These are phyloP conservation scores for Zaprionus africanus DNA, from an alignment of 1,140 invertebrate species.

Conservation along the genomic window DNA sequence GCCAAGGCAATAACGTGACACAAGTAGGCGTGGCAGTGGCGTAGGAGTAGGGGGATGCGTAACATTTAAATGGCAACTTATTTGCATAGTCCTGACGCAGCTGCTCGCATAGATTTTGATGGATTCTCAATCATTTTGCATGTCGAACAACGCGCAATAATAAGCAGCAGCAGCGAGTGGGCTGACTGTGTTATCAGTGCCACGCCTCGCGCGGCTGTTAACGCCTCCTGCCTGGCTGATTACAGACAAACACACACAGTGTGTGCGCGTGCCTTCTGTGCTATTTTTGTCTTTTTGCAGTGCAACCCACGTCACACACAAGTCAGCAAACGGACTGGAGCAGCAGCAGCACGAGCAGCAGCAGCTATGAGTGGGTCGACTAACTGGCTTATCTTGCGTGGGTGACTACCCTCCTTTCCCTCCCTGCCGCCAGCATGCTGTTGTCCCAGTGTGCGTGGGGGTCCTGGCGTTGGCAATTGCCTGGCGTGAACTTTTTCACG, in stretches of 20 bases:
- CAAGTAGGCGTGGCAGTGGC: constrained; percentile 10
- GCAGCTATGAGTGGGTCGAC: constrained; percentile 29
- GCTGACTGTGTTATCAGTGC: constrained; percentile 39
- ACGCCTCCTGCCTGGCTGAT: constrained; percentile 33
- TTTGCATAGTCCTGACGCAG: constrained; percentile 51
- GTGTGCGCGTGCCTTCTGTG: constrained; percentile 2
- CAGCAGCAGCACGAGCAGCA: constrained; percentile 20
- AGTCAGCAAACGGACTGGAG: not conserved
- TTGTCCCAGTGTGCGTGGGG: constrained; percentile 17
- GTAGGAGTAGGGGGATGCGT: not conserved
- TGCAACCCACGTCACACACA: constrained; percentile 1
- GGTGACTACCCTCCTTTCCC: not conserved
- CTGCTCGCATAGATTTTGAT: constrained; percentile 42
- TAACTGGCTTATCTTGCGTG: constrained; percentile 36
- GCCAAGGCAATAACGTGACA: constrained; percentile 59
- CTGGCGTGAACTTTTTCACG: constrained; percentile 39
- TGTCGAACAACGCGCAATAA: constrained; percentile 47
- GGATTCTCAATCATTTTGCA: constrained; percentile 59
- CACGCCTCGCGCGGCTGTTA: constrained; percentile 27
- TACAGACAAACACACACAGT: constrained; percentile 9
- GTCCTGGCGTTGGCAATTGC: constrained; percentile 18
- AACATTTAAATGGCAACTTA: constrained; percentile 55
- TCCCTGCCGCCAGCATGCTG: not conserved
- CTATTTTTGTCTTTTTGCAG: constrained; percentile 15
- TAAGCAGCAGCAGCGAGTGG: constrained; percentile 21